Evolutionary conservation across 2,113 vertebrate genomes (phyloP).

Genomic region (Phainopepla nitens): DNA sequence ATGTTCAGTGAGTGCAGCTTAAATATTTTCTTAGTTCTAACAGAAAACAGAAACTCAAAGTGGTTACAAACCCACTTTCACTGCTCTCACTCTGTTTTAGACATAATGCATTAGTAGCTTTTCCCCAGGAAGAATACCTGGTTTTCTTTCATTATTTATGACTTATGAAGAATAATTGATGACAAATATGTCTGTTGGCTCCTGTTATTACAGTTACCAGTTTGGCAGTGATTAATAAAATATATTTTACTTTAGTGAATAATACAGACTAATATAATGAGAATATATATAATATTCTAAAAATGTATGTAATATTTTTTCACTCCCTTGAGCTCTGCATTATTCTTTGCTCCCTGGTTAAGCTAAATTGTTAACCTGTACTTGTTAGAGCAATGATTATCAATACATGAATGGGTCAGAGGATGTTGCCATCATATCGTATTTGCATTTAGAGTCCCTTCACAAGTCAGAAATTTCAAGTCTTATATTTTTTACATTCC

Average conservation of each 20-base stretch:
- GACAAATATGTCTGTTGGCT: not conserved
- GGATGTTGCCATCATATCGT: accelerated
- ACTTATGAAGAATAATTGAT: not conserved
- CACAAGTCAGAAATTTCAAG: not conserved
- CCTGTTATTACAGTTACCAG: not conserved
- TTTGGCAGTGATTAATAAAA: not conserved
- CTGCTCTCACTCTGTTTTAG: not conserved
- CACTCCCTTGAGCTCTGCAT: not conserved
- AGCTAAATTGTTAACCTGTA: not conserved
- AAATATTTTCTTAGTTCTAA: slow-evolving; percentile 12
- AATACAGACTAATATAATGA: not conserved
- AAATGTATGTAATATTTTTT: not conserved
- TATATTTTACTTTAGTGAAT: not conserved
- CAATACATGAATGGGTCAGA: not conserved
- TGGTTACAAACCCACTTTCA: not conserved
- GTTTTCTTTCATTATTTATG: not conserved
- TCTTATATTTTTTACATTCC: not conserved
- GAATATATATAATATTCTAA: not conserved
- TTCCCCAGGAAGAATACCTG: not conserved
- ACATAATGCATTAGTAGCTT: not conserved
- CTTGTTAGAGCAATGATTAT: not conserved
- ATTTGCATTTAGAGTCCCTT: not conserved
- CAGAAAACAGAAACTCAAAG: not conserved
- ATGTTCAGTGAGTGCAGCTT: not conserved
- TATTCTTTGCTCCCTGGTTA: not conserved